These are phyloP conservation scores for Clarias magur DNA, from an alignment of 2,113 vertebrate species.

Conservation along the genomic window DNA sequence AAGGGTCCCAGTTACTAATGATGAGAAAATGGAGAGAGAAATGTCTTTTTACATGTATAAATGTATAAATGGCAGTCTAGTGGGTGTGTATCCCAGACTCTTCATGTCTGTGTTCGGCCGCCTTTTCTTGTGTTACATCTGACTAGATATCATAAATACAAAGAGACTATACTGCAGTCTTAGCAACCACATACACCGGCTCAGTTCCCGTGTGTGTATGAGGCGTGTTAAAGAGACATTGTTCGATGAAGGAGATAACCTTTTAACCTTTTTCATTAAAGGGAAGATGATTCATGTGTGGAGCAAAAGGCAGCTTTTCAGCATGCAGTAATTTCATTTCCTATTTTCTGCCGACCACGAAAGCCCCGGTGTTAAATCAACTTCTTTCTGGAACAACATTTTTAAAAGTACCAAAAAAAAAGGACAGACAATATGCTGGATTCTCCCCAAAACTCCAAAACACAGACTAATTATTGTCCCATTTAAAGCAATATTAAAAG, in stretches of 20 bases:
- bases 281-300: background rate
- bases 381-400: background rate
- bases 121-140: background rate
- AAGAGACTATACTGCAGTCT: background rate
- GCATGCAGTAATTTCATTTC: slow-evolving; percentile 16
- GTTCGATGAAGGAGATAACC: background rate
- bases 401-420: background rate
- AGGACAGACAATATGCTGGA: background rate
- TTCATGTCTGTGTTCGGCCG: background rate
- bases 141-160: too few relatives aligned
- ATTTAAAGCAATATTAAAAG: background rate
- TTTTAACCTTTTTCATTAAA: background rate
- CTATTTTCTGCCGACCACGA: slow-evolving; percentile 10
- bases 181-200: background rate
- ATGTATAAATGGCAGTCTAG: background rate
- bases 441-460: background rate
- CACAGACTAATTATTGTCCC: background rate
- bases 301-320: background rate
- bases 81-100: too few relatives aligned
- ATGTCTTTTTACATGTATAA: background rate
- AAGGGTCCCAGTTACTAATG: background rate
- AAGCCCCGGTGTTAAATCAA: background rate
- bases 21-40: background rate
- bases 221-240: background rate
- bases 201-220: background rate